These are phyloP conservation scores for Phaetusa simplex DNA, from an alignment of 2,113 vertebrate species.

Conservation along the genomic window DNA sequence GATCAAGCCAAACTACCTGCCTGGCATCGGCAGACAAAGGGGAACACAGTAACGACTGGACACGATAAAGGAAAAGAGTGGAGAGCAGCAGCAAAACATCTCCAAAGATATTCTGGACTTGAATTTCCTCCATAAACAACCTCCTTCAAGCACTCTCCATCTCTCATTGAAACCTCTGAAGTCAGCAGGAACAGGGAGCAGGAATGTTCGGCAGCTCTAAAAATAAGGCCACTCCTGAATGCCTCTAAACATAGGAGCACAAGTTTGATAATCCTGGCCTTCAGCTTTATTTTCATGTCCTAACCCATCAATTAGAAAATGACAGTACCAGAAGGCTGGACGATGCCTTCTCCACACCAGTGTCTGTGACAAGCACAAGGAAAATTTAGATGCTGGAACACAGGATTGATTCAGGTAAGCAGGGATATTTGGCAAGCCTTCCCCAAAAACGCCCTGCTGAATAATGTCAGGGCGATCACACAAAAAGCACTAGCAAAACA, in stretches of 20 bases:
- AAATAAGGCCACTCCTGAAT: slow-evolving; percentile 25
- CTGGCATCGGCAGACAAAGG: rapidly evolving
- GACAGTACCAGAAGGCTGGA: not conserved
- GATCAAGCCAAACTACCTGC: not conserved
- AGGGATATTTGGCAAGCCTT: not conserved
- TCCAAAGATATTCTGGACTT: not conserved
- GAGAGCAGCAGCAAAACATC: not conserved
- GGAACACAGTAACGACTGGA: not conserved
- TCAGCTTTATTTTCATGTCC: slow-evolving; percentile 21
- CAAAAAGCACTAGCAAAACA: not conserved
- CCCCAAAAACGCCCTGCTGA: not conserved
- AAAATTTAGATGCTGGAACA: not conserved
- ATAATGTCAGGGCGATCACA: not conserved
- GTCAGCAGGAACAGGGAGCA: not conserved
- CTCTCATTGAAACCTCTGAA: slow-evolving; percentile 52
- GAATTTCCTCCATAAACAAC: not conserved
- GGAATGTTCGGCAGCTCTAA: not conserved
- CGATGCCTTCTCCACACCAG: not conserved
- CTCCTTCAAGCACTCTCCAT: slow-evolving; percentile 22
- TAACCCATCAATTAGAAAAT: slow-evolving; percentile 16
- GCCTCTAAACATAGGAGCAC: not conserved
- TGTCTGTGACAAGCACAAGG: not conserved
- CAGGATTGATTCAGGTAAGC: not conserved
- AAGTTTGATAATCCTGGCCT: slow-evolving; percentile 8
- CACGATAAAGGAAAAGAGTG: not conserved